Evolutionary conservation across 2,113 vertebrate genomes (phyloP).

Genomic region (Syngnathoides biaculeatus): DNA sequence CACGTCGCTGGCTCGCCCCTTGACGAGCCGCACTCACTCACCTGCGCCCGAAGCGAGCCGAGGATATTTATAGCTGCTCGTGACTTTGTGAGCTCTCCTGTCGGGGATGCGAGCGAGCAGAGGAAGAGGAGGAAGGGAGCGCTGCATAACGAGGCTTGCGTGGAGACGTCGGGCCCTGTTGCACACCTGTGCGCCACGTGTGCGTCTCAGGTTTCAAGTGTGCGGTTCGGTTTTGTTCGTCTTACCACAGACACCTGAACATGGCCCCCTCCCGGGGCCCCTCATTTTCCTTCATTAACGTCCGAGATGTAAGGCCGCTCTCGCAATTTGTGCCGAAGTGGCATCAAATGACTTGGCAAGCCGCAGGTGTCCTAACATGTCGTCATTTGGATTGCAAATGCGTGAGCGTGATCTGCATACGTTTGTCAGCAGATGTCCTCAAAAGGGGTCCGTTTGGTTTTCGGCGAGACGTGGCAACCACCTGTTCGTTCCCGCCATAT

Average conservation of each 20-base stretch:
- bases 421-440: slow-evolving; percentile 19
- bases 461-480: not conserved
- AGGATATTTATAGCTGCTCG: slow-evolving; percentile 64
- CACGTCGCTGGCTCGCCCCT: slow-evolving; percentile 46
- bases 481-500: not conserved
- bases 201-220: slow-evolving; percentile 33
- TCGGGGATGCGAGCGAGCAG: slow-evolving; percentile 51
- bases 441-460: slow-evolving; percentile 36
- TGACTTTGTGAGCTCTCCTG: slow-evolving; percentile 57
- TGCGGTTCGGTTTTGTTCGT: slow-evolving; percentile 41
- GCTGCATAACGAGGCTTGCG: slow-evolving; percentile 62
- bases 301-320: slow-evolving; percentile 39
- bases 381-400: slow-evolving; percentile 61
- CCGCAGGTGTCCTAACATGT: slow-evolving; percentile 51
- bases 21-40: slow-evolving; percentile 53
- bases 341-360: slow-evolving; percentile 44
- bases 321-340: slow-evolving; percentile 38
- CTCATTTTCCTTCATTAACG: slow-evolving; percentile 21
- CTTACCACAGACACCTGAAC: slow-evolving; percentile 34
- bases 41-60: slow-evolving; percentile 50
- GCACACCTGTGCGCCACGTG: slow-evolving; percentile 38
- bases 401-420: slow-evolving; percentile 50
- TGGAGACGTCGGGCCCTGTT: slow-evolving; percentile 57
- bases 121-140: slow-evolving; percentile 39
- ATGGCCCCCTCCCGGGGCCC: not conserved